A percentile compares a stretch with the other conserved stretches of the same genome.
Conservation (phyloP, 2,888 invertebrate species). For the Achlya flavicornis region DNA sequence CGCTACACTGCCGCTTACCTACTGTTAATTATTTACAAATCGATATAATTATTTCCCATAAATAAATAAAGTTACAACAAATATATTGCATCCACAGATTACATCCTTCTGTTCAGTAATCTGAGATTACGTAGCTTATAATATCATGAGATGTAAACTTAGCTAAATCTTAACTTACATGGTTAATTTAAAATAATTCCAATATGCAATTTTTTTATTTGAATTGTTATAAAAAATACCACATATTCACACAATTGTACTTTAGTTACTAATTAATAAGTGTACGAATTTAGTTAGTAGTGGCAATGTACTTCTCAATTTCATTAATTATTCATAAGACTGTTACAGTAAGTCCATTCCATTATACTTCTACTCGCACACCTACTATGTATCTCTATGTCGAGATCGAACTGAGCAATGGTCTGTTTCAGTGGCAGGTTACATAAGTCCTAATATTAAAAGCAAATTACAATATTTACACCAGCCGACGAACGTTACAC, state of each 20-base stretch:
- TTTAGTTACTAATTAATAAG: background rate
- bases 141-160: too few species aligned
- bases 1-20: constrained; percentile 18
- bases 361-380: background rate
- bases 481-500: constrained; percentile 61
- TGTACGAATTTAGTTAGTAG: constrained; percentile 11
- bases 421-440: constrained; percentile 80
- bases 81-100: background rate
- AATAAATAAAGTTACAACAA: background rate
- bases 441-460: constrained; percentile 71
- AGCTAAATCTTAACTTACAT: background rate
- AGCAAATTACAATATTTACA: constrained; percentile 83
- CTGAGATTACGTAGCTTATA: too few species aligned
- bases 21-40: constrained; percentile 15
- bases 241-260: background rate
- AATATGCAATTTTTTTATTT: background rate
- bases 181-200: background rate
- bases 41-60: background rate
- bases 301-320: constrained; percentile 13
- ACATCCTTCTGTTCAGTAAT: too few species aligned
- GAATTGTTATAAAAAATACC: background rate
- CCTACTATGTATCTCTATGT: constrained; percentile 11
- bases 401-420: constrained; percentile 63
- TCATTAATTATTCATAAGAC: constrained; percentile 22
- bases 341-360: constrained; percentile 10